These are phyloP conservation scores for Antheraea mylitta DNA, from an alignment of 1,140 invertebrate species.

Conservation along the genomic window DNA sequence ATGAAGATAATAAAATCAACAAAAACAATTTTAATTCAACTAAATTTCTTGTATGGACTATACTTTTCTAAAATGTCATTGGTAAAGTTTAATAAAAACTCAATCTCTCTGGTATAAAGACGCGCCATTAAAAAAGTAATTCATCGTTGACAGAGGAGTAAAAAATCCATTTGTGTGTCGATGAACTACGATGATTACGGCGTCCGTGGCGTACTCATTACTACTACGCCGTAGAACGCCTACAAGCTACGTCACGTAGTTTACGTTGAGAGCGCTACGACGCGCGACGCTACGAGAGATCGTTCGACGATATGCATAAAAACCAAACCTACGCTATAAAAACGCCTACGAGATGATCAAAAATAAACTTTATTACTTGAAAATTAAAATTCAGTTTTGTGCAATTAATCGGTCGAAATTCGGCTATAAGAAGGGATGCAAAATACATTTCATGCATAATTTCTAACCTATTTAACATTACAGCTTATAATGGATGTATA, in stretches of 20 bases:
- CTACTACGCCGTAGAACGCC: conserved; percentile 53
- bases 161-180: neutral
- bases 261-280: conserved; percentile 46
- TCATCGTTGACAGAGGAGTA: neutral
- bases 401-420: too few relatives aligned
- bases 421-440: too few relatives aligned
- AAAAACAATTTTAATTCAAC: too few relatives aligned
- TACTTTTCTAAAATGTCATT: too few relatives aligned
- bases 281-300: conserved; percentile 25
- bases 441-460: too few relatives aligned
- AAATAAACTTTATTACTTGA: neutral
- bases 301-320: neutral
- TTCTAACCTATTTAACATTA: too few relatives aligned
- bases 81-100: too few relatives aligned
- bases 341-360: neutral
- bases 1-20: too few relatives aligned
- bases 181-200: neutral
- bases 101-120: neutral
- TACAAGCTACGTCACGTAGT: conserved; percentile 46
- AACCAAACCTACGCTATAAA: neutral
- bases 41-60: too few relatives aligned
- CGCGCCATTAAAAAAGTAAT: neutral
- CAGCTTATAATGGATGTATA: too few relatives aligned
- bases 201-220: conserved; percentile 13
- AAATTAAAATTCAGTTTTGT: too few relatives aligned